Evolutionary conservation across 2,888 invertebrate genomes (phyloP), one percentile per base, ranked within the genome.

Genomic region (Lathronympha strigana): DNA sequence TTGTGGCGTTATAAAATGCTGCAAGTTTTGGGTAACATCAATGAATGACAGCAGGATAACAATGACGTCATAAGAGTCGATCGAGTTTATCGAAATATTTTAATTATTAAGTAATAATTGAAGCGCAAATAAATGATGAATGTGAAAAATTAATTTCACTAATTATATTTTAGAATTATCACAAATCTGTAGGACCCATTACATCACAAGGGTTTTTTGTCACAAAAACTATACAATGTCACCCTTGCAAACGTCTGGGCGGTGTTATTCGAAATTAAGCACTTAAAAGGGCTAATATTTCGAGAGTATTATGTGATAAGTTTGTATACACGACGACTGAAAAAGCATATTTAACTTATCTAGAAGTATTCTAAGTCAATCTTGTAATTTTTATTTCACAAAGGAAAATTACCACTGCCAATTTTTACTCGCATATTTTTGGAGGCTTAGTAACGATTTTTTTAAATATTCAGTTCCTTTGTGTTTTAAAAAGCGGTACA

Each of bases 321-420:
- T 67, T 66, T 73, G 70, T 70, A 74, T 69, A 51, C 45, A 19
- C 21, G 23, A 74, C 72, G 81, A 81, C 81, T 81, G 81, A 81
- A 75, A 71, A 54, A 70, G 28, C 71, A 68, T 71, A 71, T 70
- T 70, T 74, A 78, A 73, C 70, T 69, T 72, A 73, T 72, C 36
- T 67, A 61, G 40, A 64, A 43, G 33, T 55, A 55, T 33, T 79
- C 81, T 81, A 81, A 81, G 82, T 82, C 82, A 82, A 78, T 71
- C 68, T 64, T 63, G 36, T 25, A 43, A 58, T 49, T 55, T 54
- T 61, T 21, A 58, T 51, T 58, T 53, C 58, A 54, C 53, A 45
- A 43, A 40, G 54, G 69, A 55, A 69, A 76, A 72, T 73, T 72
- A 73, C 76, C 83, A 83, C 86, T 87, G 87, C 87, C 84, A 83